These are phyloP conservation scores for Girardinichthys multiradiatus DNA, from an alignment of 2,113 vertebrate species.

Conservation along the genomic window DNA sequence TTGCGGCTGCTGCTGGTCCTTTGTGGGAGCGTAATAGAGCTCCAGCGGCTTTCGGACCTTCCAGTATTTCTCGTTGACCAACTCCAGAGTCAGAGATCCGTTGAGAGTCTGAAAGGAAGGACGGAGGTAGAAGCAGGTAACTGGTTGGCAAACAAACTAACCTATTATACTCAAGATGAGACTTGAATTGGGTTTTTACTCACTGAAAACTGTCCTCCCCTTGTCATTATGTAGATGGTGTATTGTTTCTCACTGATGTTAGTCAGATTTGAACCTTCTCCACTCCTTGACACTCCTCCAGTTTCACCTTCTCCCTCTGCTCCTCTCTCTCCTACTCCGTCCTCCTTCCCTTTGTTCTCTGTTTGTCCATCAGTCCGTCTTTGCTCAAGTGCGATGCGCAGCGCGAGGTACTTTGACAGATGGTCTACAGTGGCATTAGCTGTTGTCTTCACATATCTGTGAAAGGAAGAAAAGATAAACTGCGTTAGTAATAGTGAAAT, in stretches of 20 bases:
- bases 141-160: not conserved
- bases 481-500: not conserved
- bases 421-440: slow-evolving; percentile 91
- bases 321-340: slow-evolving; percentile 12
- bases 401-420: slow-evolving; percentile 89
- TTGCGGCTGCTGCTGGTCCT: slow-evolving; percentile 78
- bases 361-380: slow-evolving; percentile 51
- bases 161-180: not conserved
- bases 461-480: not conserved
- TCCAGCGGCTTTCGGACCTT: slow-evolving; percentile 88
- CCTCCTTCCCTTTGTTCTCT: slow-evolving; percentile 26
- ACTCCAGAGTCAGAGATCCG: slow-evolving; percentile 88
- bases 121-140: not conserved
- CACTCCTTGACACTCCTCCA: slow-evolving; percentile 4
- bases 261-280: slow-evolving; percentile 53
- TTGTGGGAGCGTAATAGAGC: slow-evolving; percentile 89
- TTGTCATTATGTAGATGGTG: slow-evolving; percentile 88
- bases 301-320: slow-evolving; percentile 35
- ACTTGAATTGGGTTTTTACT: slow-evolving; percentile 37
- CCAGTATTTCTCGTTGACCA: slow-evolving; percentile 93
- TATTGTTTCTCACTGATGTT: slow-evolving; percentile 89
- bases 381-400: slow-evolving; percentile 89
- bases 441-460: slow-evolving; percentile 90
- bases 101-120: slow-evolving; percentile 84
- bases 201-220: slow-evolving; percentile 87